These are phyloP conservation scores for Taeniopygia guttata DNA, from an alignment of 2,797 vertebrate genomes.

Conservation along the genomic window DNA sequence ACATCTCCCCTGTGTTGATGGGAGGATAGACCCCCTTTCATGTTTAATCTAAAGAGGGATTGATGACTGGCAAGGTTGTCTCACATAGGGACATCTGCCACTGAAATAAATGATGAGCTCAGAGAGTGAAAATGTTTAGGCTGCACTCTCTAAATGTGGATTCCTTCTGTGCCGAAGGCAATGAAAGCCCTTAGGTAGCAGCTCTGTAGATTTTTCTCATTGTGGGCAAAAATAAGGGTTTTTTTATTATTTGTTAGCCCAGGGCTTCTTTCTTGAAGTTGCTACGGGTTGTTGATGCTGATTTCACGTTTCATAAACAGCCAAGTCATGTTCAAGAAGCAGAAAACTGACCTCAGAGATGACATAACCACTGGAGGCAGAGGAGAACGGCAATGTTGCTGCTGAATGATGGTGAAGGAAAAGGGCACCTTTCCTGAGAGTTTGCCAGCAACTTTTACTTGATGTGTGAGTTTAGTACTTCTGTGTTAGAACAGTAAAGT, in stretches of 20 bases:
- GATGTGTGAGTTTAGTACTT: conserved; percentile 22
- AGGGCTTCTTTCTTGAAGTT: conserved; percentile 63
- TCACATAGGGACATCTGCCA: conserved; percentile 50
- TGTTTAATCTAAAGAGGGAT: conserved; percentile 58
- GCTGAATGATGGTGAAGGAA: background rate
- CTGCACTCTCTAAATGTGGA: conserved; percentile 51
- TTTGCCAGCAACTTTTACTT: conserved; percentile 50
- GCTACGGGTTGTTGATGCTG: conserved; percentile 42
- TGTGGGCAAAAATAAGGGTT: background rate
- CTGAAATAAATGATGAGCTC: conserved; percentile 59
- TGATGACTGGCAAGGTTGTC: conserved; percentile 45
- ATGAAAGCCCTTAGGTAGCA: conserved; percentile 65
- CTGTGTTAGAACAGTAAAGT: background rate
- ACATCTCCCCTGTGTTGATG: conserved; percentile 35
- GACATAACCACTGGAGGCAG: conserved; percentile 43
- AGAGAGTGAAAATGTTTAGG: conserved; percentile 57
- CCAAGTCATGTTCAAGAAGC: conserved; percentile 59
- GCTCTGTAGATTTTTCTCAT: conserved; percentile 62
- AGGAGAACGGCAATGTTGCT: background rate
- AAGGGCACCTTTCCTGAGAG: conserved; percentile 60
- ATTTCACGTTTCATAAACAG: conserved; percentile 63
- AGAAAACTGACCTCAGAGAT: conserved; percentile 57
- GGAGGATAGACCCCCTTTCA: conserved; percentile 59
- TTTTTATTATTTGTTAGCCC: conserved; percentile 62
- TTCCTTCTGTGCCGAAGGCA: conserved; percentile 62